Conservation (phyloP, 2,797 vertebrate species). For the Taeniopygia guttata region DNA sequence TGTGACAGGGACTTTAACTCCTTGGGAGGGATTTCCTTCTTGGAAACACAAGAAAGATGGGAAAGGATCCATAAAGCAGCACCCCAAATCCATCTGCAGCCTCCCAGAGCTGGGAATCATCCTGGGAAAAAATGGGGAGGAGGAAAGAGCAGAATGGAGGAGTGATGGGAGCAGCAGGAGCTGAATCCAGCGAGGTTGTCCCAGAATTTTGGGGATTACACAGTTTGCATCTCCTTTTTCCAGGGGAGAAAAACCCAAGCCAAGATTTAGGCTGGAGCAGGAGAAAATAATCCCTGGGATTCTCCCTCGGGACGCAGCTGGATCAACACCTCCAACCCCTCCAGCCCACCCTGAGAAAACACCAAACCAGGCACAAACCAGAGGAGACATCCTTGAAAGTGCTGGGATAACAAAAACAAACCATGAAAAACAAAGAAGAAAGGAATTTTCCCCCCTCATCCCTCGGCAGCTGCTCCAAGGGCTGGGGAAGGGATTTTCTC, state of each 20-base stretch:
- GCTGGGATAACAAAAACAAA: not conserved
- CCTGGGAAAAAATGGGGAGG: not conserved
- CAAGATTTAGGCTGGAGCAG: not conserved
- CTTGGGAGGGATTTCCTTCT: not conserved
- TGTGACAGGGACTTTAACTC: rapidly evolving
- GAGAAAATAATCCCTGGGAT: not conserved
- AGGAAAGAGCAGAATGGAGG: not conserved
- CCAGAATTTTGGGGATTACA: rapidly evolving
- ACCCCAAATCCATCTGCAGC: not conserved
- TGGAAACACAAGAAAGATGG: not conserved
- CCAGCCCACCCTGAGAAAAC: not conserved
- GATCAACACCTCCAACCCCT: not conserved
- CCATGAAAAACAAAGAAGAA: not conserved
- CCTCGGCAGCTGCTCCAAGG: not conserved
- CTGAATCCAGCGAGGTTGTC: rapidly evolving
- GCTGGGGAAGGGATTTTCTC: not conserved
- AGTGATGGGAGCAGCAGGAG: not conserved
- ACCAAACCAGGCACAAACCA: not conserved
- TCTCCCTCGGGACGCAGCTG: rapidly evolving
- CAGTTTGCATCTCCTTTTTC: not conserved
- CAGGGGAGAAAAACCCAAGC: not conserved
- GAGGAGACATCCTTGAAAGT: not conserved
- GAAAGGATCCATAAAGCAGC: rapidly evolving
- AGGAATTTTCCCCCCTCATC: not conserved
- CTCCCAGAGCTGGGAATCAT: not conserved